Evolutionary conservation across 2,113 vertebrate genomes (phyloP).

Genomic region (Engystomops pustulosus): DNA sequence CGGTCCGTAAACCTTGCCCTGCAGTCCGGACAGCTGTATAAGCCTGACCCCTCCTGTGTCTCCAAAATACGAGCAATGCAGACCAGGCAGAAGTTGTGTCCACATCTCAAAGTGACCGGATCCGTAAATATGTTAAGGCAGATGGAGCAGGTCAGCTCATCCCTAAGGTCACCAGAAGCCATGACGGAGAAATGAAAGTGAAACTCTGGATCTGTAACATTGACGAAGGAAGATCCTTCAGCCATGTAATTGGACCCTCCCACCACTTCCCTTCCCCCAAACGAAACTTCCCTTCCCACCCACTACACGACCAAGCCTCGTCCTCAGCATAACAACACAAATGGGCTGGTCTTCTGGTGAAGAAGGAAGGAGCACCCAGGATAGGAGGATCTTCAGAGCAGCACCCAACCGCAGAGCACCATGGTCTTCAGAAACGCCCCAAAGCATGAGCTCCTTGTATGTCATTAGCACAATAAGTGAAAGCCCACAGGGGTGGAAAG

Average conservation of each 20-base stretch:
- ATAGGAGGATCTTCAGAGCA: background rate
- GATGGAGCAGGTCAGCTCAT: conserved; percentile 9
- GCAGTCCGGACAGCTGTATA: background rate
- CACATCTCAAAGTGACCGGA: conserved; percentile 12
- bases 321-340: background rate
- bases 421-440: background rate
- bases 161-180: background rate
- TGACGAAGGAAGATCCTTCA: background rate
- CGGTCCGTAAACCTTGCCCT: background rate
- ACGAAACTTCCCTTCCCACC: background rate
- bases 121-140: conserved; percentile 1
- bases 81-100: conserved; percentile 28
- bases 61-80: background rate
- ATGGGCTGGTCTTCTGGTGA: background rate
- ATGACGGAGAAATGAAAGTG: conserved; percentile 1
- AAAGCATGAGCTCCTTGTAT: background rate
- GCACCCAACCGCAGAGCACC: background rate
- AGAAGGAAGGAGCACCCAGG: background rate
- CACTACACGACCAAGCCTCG: background rate
- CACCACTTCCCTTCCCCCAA: background rate
- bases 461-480: background rate
- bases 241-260: background rate
- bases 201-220: background rate
- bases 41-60: background rate
- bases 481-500: background rate